These are phyloP conservation scores for Colinus virginianus DNA, from an alignment of 2,113 vertebrate species.

Conservation along the genomic window DNA sequence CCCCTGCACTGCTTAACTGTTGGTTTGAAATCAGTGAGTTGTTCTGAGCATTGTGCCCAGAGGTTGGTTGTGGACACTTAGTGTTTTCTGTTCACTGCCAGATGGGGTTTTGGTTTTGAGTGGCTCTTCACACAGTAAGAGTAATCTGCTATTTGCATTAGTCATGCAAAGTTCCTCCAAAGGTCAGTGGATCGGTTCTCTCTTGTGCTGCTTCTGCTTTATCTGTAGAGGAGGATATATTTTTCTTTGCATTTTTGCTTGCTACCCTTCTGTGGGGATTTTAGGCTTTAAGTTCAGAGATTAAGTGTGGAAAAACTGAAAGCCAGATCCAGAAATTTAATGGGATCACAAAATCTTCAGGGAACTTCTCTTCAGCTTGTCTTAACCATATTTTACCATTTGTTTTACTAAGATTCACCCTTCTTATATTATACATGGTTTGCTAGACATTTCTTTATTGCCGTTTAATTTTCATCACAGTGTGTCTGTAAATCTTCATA, in stretches of 20 bases:
- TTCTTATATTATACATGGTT: background rate
- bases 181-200: background rate
- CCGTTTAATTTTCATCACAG: background rate
- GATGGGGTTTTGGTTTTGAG: background rate
- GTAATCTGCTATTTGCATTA: background rate
- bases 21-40: background rate
- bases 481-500: background rate
- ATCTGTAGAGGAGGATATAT: background rate
- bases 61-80: background rate
- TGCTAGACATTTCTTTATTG: background rate
- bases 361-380: background rate
- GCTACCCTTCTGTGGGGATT: background rate
- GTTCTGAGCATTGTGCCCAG: background rate
- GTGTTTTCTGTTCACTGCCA: background rate
- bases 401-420: background rate
- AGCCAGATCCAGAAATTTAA: background rate
- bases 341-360: background rate
- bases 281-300: background rate
- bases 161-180: background rate
- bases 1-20: rapidly evolving
- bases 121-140: background rate
- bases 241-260: background rate
- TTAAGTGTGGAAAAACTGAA: background rate
- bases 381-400: background rate
- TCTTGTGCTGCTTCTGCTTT: background rate